phyloP scores from a whole-genome alignment of 2,797 vertebrate species.

The Acanthiza pusilla region DNA sequence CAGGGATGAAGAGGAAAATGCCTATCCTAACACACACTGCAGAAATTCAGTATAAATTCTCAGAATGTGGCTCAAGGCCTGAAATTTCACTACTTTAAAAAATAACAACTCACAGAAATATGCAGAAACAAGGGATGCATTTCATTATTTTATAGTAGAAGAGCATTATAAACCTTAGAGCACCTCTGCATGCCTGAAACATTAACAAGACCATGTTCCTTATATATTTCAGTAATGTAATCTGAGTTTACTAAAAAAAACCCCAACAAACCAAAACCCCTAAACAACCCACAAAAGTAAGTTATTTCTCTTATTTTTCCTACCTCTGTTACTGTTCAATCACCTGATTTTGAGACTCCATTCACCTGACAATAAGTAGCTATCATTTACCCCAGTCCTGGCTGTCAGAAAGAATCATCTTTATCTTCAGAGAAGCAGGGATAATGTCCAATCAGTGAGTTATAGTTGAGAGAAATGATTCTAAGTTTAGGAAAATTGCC shows the following conservation, averaged over 20 bases:
- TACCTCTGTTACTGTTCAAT: constrained; percentile 34
- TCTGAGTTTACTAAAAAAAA: neutral
- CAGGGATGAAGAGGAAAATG: neutral
- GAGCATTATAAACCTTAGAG: neutral
- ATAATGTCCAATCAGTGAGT: constrained; percentile 58
- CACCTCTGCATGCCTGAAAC: neutral
- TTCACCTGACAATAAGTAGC: constrained; percentile 48
- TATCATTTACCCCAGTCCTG: constrained; percentile 26
- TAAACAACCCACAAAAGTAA: neutral
- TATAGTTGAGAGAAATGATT: constrained; percentile 39
- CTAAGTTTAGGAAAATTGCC: constrained; percentile 59
- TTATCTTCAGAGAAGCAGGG: constrained; percentile 46
- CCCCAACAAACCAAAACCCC: neutral
- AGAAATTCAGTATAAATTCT: neutral
- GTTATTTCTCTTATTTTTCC: constrained; percentile 28
- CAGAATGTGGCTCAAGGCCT: neutral
- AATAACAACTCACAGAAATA: neutral
- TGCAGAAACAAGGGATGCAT: neutral
- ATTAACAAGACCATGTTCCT: neutral
- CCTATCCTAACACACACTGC: neutral
- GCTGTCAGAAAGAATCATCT: constrained; percentile 29
- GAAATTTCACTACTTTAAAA: neutral
- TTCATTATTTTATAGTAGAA: neutral
- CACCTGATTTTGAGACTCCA: constrained; percentile 29
- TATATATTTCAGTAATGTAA: constrained; percentile 10